Evolutionary conservation across 1,140 invertebrate species (phyloP).

Genomic region (Steinernema feltiae): DNA sequence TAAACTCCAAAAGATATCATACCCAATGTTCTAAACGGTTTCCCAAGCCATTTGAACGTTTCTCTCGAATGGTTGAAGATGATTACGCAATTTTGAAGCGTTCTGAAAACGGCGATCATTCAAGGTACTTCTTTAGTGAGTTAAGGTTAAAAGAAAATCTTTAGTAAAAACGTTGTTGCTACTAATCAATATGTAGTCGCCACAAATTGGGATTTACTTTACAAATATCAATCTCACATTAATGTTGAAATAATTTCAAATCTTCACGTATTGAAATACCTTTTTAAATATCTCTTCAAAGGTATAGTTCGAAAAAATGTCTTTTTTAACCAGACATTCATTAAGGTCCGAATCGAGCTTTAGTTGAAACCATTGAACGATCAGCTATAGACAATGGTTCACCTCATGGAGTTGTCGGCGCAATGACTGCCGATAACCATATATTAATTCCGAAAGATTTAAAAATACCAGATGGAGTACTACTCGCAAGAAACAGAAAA

Average conservation of each 20-base stretch:
- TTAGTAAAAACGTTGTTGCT: neutral
- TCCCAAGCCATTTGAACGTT: neutral
- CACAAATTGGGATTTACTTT: slow-evolving; percentile 61
- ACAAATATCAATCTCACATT: slow-evolving; percentile 61
- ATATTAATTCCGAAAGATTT: neutral
- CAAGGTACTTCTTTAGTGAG: slow-evolving; percentile 14
- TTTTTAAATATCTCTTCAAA: neutral
- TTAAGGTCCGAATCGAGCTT: neutral
- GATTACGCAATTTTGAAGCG: slow-evolving; percentile 27
- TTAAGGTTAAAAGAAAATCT: slow-evolving; percentile 55
- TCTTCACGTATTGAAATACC: neutral
- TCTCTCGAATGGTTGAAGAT: neutral
- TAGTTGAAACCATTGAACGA: neutral
- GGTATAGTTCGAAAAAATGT: neutral
- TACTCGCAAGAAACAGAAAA: neutral
- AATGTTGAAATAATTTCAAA: slow-evolving; percentile 58
- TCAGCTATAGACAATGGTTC: neutral
- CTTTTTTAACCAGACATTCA: neutral
- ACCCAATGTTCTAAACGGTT: neutral
- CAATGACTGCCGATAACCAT: neutral
- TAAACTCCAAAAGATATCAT: neutral
- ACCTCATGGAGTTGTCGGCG: neutral
- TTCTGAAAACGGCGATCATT: neutral
- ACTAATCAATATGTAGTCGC: slow-evolving; percentile 61
- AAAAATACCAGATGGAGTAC: neutral